Evolutionary conservation across 1,140 invertebrate genomes (phyloP), one percentile per base, ranked within the genome.

Genomic region (Euwallacea similis): DNA sequence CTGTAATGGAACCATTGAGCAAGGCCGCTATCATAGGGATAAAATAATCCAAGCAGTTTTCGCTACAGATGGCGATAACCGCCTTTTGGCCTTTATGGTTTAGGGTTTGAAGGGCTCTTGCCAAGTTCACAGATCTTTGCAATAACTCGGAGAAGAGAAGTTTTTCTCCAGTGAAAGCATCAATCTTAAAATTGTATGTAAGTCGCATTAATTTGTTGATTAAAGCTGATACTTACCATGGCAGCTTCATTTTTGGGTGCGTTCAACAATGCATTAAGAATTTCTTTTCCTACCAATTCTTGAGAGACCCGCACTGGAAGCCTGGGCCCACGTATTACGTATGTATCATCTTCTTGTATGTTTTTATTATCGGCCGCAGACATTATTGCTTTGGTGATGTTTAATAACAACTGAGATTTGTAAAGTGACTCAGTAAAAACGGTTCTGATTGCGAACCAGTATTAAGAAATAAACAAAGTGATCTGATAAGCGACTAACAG

Each of bases 1-100:
- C 84, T 11, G 84, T 63, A 8, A 84, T 82, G n/a, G 84, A 85
- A 1, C 87, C 86, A 2, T 84, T 76, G 54, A 82, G 86, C 21
- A 87, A 77, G 2, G 81, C 76, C 0, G 83, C 84, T 54, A 86
- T 81, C n/a, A 82, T 76, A 2, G 84, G 78, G 10, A 85, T 54
- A 7, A 85, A 79, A 71, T 82, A 88, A 68, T 86, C 81, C 0
- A 85, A 64, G 65, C 82, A 81, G 75, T 88, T 89, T 74, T 89
- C 87, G 68, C 84, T 84, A 55, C 82, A 84, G 62, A 89, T 77
- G 0, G 79, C 82, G 8, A 89, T 78, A 66, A 84, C 82, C 59
- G 84, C 82, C 73, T 71, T 66, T 53, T 75, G 61, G 9, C 50
- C 8, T 9, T 6, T 54, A 44, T 62, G 75, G 21, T 72, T 72